phyloP scores from a whole-genome alignment of 1,140 invertebrate genomes.

The Drosophila pachea region DNA sequence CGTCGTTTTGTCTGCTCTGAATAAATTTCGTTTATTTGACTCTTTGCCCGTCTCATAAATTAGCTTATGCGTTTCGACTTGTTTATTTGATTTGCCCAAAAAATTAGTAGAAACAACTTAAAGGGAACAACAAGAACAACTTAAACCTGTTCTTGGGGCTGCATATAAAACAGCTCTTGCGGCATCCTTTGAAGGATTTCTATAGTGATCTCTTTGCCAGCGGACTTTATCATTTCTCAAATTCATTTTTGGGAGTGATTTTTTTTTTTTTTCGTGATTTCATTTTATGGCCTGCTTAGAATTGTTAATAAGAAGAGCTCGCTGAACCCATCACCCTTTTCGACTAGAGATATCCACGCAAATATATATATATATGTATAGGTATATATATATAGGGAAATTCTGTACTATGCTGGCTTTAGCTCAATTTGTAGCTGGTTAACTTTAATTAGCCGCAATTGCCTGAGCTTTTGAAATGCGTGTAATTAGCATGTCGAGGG shows the following conservation, averaged over 20 bases:
- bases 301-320: slow-evolving; percentile 29
- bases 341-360: too few species aligned
- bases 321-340: too few species aligned
- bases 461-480: slow-evolving; percentile 22
- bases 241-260: slow-evolving; percentile 57
- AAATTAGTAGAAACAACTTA: slow-evolving; percentile 36
- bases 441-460: slow-evolving; percentile 24
- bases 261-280: slow-evolving; percentile 39
- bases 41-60: slow-evolving; percentile 38
- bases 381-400: too few species aligned
- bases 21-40: slow-evolving; percentile 10
- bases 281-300: slow-evolving; percentile 27
- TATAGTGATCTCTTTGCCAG: slow-evolving; percentile 7
- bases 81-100: slow-evolving; percentile 31
- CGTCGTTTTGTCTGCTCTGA: slow-evolving; percentile 26
- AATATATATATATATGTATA: too few species aligned
- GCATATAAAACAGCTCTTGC: slow-evolving; percentile 44
- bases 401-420: too few species aligned
- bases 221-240: slow-evolving; percentile 29
- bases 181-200: slow-evolving; percentile 32
- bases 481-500: slow-evolving; percentile 57
- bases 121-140: slow-evolving; percentile 18
- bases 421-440: neutral
- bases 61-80: slow-evolving; percentile 26
- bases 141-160: slow-evolving; percentile 11